These are phyloP conservation scores for Phalacrocorax brasilianus DNA, from an alignment of 2,113 vertebrate species.

Conservation along the genomic window DNA sequence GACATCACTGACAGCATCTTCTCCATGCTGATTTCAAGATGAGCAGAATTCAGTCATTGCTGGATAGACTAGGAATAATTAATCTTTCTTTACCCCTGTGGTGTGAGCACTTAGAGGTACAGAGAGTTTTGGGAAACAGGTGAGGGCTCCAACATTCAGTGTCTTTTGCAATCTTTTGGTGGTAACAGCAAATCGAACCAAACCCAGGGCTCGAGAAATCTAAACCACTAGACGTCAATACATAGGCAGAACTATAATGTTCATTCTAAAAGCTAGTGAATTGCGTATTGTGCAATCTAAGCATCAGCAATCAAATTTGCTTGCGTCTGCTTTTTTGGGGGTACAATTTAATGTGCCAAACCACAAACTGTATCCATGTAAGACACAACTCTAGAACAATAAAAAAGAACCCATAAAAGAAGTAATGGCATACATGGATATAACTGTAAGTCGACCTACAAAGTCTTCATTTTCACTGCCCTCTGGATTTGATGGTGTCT, in stretches of 20 bases:
- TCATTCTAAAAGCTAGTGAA: neutral
- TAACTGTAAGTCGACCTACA: neutral
- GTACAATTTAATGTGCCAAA: neutral
- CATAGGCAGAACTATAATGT: neutral
- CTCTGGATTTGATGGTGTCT: neutral
- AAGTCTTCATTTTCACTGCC: neutral
- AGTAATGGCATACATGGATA: fast-evolving
- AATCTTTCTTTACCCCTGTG: neutral
- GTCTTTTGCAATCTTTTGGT: neutral
- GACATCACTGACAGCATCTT: neutral
- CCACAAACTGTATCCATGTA: neutral
- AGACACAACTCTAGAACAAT: neutral
- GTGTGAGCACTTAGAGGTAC: neutral
- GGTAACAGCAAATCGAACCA: neutral
- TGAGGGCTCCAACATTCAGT: neutral
- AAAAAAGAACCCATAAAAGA: neutral
- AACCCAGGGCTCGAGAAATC: neutral
- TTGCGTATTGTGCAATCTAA: neutral
- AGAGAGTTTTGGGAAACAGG: neutral
- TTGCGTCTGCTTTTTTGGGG: neutral
- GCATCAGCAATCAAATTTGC: neutral
- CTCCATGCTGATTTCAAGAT: neutral
- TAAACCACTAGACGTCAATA: neutral
- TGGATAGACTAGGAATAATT: neutral
- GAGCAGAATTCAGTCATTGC: neutral